These are phyloP conservation scores for Menidia beryllina DNA, from an alignment of 2,113 vertebrate species.

Conservation along the genomic window DNA sequence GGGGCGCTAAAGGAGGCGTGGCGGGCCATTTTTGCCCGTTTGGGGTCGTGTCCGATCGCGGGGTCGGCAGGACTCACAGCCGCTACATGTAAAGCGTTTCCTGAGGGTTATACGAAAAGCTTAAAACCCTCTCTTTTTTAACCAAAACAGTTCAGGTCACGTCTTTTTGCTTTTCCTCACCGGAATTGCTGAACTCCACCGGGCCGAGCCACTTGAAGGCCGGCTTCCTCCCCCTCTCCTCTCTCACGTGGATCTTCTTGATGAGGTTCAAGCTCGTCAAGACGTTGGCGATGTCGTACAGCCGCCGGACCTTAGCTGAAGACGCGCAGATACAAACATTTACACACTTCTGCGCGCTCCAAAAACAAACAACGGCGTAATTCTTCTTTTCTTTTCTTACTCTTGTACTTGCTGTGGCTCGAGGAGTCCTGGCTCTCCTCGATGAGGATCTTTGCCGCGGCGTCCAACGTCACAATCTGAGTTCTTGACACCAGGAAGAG, in stretches of 20 bases:
- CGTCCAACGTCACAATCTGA: constrained; percentile 89
- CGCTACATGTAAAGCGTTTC: constrained; percentile 3
- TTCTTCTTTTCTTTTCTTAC: constrained; percentile 77
- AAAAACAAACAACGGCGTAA: accelerated
- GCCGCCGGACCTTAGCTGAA: constrained; percentile 91
- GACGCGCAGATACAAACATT: background rate
- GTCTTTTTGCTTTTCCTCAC: no score
- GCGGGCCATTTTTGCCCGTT: constrained; percentile 78
- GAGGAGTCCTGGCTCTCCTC: constrained; percentile 89
- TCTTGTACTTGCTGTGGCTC: constrained; percentile 96
- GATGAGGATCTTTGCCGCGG: constrained; percentile 92
- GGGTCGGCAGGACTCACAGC: background rate
- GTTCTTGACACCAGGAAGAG: constrained; percentile 94
- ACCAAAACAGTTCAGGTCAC: no score
- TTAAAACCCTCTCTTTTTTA: no score
- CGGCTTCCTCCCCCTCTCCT: constrained; percentile 90
- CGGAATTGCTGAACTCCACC: constrained; percentile 78
- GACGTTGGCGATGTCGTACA: constrained; percentile 96
- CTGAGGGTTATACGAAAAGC: constrained; percentile 5
- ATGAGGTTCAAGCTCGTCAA: constrained; percentile 92
- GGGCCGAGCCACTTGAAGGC: constrained; percentile 96
- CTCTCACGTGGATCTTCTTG: constrained; percentile 90
- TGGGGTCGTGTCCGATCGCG: constrained; percentile 33
- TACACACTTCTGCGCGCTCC: background rate
- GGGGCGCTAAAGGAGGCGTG: constrained; percentile 81